Conservation (phyloP, 2,888 invertebrate species). For the Agrotis segetum region DNA sequence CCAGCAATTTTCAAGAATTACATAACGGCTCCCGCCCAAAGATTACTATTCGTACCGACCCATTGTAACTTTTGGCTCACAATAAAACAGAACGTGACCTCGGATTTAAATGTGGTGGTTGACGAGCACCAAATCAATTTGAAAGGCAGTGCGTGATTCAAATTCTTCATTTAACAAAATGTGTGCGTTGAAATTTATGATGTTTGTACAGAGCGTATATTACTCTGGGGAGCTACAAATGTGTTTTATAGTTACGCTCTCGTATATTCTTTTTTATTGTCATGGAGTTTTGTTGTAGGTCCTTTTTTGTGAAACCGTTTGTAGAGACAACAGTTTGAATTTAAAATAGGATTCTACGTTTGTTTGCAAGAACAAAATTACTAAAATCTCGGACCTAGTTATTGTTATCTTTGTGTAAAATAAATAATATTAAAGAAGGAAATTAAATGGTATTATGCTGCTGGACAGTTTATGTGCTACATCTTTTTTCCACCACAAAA, state of each 20-base stretch:
- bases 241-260: slow-evolving; percentile 56
- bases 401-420: neutral
- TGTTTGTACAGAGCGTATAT: slow-evolving; percentile 55
- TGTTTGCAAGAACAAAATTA: neutral
- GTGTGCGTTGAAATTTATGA: slow-evolving; percentile 60
- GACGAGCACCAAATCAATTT: slow-evolving; percentile 85
- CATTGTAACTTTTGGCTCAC: slow-evolving; percentile 87
- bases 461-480: no score
- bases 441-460: no score
- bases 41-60: slow-evolving; percentile 77
- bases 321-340: slow-evolving; percentile 23
- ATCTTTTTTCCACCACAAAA: neutral
- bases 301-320: slow-evolving; percentile 31
- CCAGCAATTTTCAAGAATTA: slow-evolving; percentile 80
- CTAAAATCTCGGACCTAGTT: no score
- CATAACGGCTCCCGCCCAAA: slow-evolving; percentile 76
- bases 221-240: slow-evolving; percentile 58
- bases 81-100: slow-evolving; percentile 86
- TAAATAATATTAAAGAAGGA: neutral
- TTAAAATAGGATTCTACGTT: slow-evolving; percentile 23
- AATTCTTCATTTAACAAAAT: slow-evolving; percentile 74
- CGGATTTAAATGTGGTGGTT: slow-evolving; percentile 83
- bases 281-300: slow-evolving; percentile 14
- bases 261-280: slow-evolving; percentile 52
- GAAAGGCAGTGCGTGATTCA: slow-evolving; percentile 79